phyloP scores from a whole-genome alignment of 1,140 invertebrate species.

The Anthonomus grandis region DNA sequence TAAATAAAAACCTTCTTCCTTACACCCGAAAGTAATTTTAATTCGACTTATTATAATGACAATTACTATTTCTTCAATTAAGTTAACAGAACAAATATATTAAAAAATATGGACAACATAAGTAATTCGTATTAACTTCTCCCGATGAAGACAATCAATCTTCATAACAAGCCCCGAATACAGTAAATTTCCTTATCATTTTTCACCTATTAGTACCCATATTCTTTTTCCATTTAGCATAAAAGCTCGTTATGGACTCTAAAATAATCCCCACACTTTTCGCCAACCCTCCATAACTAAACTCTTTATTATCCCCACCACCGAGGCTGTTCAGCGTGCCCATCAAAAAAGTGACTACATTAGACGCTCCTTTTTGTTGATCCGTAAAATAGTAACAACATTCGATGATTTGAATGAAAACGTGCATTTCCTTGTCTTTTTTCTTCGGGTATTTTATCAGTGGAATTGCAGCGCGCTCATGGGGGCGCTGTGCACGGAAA shows the following conservation, averaged over 20 bases:
- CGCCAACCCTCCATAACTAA: slow-evolving; percentile 52
- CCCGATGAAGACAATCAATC: no score
- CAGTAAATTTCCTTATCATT: no score
- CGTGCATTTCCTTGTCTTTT: slow-evolving; percentile 66
- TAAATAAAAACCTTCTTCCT: no score
- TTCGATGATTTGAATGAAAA: slow-evolving; percentile 66
- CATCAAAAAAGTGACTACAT: slow-evolving; percentile 59
- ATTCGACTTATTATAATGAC: no score
- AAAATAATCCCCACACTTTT: slow-evolving; percentile 62
- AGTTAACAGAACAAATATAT: no score
- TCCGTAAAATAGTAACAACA: slow-evolving; percentile 67
- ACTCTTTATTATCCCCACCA: slow-evolving; percentile 42
- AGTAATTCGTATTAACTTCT: no score
- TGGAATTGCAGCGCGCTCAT: slow-evolving; percentile 70
- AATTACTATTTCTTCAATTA: no score
- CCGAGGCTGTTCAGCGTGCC: slow-evolving; percentile 48
- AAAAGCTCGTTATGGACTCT: slow-evolving; percentile 63
- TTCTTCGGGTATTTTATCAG: slow-evolving; percentile 71
- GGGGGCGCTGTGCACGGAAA: slow-evolving; percentile 73
- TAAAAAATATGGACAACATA: no score
- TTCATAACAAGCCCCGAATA: no score
- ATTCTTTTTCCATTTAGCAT: slow-evolving; percentile 65
- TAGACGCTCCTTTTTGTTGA: slow-evolving; percentile 55
- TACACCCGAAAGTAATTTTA: no score
- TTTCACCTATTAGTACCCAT: slow-evolving; percentile 66